Conservation (phyloP, 2,113 vertebrate species). For the Alectura lathami region DNA sequence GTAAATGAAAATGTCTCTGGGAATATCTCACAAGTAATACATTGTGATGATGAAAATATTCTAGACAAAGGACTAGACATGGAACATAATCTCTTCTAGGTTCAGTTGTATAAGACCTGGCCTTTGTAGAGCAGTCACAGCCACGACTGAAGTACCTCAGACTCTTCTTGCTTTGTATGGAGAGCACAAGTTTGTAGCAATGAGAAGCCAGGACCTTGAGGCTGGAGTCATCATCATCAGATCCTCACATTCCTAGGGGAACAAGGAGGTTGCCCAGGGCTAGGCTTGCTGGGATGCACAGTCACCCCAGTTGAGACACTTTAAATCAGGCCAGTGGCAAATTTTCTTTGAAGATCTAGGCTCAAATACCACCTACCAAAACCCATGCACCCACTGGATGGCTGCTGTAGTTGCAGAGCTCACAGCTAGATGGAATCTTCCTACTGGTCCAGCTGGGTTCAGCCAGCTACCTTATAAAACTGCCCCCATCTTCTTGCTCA, state of each 20-base stretch:
- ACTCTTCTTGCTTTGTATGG: too few relatives aligned
- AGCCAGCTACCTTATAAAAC: not conserved
- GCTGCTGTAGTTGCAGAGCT: not conserved
- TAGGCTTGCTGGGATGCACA: not conserved
- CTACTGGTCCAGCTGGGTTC: not conserved
- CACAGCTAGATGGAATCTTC: not conserved
- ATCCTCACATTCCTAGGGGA: not conserved
- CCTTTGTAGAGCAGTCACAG: too few relatives aligned
- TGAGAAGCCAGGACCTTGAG: too few relatives aligned
- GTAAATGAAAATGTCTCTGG: not conserved
- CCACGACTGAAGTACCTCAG: too few relatives aligned
- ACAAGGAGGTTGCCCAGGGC: not conserved
- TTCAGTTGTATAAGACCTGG: not conserved
- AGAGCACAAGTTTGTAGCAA: too few relatives aligned
- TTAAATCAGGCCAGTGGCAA: not conserved
- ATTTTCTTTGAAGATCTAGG: not conserved
- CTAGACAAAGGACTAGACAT: not conserved
- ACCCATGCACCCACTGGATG: not conserved
- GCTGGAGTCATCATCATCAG: too few relatives aligned
- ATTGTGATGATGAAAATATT: not conserved
- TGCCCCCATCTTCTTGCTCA: not conserved
- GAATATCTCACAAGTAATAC: not conserved
- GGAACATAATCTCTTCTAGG: not conserved
- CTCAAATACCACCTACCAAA: fast-evolving
- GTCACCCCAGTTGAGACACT: not conserved